Evolutionary conservation across 2,797 vertebrate species (phyloP).

Genomic region (Atherinosoma microstoma): DNA sequence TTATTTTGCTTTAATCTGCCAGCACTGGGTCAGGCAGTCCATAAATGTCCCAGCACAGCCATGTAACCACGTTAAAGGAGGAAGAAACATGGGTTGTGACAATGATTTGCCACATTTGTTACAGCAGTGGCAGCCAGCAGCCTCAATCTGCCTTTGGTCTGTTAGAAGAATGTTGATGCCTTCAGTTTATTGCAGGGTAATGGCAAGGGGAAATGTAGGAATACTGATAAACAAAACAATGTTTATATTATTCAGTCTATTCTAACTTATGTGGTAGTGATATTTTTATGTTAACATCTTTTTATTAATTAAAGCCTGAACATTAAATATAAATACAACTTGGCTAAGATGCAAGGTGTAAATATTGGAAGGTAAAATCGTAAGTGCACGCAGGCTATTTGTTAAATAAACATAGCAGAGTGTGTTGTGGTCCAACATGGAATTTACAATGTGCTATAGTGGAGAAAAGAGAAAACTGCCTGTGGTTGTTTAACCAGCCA

Average conservation of each 20-base stretch:
- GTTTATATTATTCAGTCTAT: conserved; percentile 46
- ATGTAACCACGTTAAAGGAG: conserved; percentile 84
- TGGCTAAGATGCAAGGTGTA: conserved; percentile 33
- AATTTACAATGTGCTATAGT: conserved; percentile 76
- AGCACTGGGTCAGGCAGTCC: conserved; percentile 81
- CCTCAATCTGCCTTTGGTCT: conserved; percentile 76
- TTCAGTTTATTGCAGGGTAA: conserved; percentile 73
- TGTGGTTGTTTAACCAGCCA: conserved; percentile 84
- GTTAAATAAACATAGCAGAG: conserved; percentile 73
- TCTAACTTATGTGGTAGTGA: conserved; percentile 29
- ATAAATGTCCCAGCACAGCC: conserved; percentile 80
- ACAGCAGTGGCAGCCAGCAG: conserved; percentile 70
- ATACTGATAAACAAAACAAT: conserved; percentile 64
- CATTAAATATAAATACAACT: conserved; percentile 21
- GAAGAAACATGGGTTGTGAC: conserved; percentile 81
- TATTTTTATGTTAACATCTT: conserved; percentile 15
- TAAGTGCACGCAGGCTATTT: conserved; percentile 61
- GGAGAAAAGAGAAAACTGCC: conserved; percentile 80
- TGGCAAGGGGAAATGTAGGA: conserved; percentile 63
- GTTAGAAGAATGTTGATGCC: conserved; percentile 77
- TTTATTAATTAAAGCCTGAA: conserved; percentile 34
- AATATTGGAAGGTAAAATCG: conserved; percentile 51
- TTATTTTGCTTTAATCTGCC: conserved; percentile 86
- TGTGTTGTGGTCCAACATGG: conserved; percentile 73
- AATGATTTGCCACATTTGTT: conserved; percentile 81